Percentiles rank a stretch among this genome's conserved stretches.
These are phyloP conservation scores for Callaeas wilsoni DNA, from an alignment of 2,113 vertebrate species.

Conservation along the genomic window DNA sequence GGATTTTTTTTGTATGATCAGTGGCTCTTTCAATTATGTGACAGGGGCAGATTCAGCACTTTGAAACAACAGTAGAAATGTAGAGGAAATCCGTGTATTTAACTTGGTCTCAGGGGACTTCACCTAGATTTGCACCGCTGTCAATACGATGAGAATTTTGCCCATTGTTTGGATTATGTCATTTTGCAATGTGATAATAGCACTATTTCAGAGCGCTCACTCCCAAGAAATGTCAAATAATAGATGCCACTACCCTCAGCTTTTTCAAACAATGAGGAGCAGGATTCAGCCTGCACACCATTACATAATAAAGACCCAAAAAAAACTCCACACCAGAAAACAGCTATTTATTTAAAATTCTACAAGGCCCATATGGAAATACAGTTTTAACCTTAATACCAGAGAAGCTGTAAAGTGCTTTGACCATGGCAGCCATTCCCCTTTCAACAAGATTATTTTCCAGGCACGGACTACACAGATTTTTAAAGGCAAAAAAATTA, in stretches of 20 bases:
- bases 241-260: background rate
- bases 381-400: background rate
- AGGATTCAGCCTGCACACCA: background rate
- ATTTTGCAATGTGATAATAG: background rate
- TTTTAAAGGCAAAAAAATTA: background rate
- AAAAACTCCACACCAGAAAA: background rate
- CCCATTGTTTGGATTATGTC: background rate
- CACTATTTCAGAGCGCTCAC: background rate
- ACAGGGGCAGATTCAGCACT: background rate
- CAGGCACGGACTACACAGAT: background rate
- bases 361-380: background rate
- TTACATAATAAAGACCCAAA: background rate
- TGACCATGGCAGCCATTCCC: background rate
- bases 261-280: background rate
- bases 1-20: background rate
- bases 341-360: background rate
- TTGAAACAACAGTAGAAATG: background rate
- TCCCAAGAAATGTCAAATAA: background rate
- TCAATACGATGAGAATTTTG: background rate
- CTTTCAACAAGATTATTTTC: background rate
- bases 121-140: background rate
- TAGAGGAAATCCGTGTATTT: background rate
- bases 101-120: background rate
- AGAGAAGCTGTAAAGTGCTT: background rate
- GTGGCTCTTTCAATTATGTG: conserved; percentile 10